These are phyloP conservation scores for Drosophila equinoxialis DNA, from an alignment of 1,140 invertebrate species.

Conservation along the genomic window DNA sequence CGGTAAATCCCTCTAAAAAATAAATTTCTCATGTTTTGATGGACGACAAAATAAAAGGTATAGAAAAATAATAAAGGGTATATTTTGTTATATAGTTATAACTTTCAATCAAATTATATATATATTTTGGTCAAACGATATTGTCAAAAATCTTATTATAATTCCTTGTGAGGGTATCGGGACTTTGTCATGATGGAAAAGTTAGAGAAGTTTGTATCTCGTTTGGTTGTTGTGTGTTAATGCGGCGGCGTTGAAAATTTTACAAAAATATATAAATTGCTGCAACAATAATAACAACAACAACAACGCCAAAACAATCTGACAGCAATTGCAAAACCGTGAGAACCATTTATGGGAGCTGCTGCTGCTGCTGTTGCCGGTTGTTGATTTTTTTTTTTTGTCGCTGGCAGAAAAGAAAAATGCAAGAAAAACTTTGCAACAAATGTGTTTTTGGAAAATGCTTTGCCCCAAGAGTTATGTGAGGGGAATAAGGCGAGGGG, in stretches of 20 bases:
- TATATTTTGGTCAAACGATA: too few relatives aligned
- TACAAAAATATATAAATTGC: slow-evolving; percentile 51
- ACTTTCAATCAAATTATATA: too few relatives aligned
- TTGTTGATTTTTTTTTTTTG: not conserved
- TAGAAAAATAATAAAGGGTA: too few relatives aligned
- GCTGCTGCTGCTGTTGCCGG: not conserved
- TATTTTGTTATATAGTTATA: too few relatives aligned
- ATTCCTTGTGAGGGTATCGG: not conserved
- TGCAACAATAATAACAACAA: slow-evolving; percentile 30
- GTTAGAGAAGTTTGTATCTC: slow-evolving; percentile 25
- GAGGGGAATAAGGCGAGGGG: not conserved
- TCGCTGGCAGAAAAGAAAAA: slow-evolving; percentile 57
- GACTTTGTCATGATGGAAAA: not conserved
- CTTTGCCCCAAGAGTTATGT: slow-evolving; percentile 46
- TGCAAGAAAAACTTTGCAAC: slow-evolving; percentile 72
- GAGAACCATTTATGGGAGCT: slow-evolving; percentile 76
- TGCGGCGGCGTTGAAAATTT: slow-evolving; percentile 51
- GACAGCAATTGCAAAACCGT: slow-evolving; percentile 70
- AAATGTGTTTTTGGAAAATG: slow-evolving; percentile 69
- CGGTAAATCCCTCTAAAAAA: slow-evolving; percentile 11
- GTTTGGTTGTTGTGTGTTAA: slow-evolving; percentile 35
- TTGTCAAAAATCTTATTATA: too few relatives aligned
- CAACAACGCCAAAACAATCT: slow-evolving; percentile 43
- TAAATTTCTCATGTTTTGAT: too few relatives aligned
- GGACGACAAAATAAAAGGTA: too few relatives aligned